A percentile compares a stretch with the other conserved stretches of the same genome.
Conservation (phyloP, 2,113 vertebrate species). For the Nestor notabilis region DNA sequence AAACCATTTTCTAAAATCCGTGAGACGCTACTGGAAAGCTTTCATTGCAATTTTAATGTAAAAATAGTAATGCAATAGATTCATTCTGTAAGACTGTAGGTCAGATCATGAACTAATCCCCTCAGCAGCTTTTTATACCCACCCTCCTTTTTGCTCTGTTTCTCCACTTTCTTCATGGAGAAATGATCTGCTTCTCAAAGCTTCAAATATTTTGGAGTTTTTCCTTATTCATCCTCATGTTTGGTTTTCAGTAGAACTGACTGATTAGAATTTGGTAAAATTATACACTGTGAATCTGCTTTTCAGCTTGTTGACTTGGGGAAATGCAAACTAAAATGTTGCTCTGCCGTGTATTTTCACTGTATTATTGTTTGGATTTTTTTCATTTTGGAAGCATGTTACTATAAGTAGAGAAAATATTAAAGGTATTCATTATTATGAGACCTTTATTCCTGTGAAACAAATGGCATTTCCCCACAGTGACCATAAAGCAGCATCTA, state of each 20-base stretch:
- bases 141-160: neutral
- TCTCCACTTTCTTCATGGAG: constrained; percentile 31
- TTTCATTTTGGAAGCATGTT: neutral
- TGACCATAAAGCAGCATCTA: neutral
- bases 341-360: neutral
- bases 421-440: neutral
- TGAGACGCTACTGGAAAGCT: neutral
- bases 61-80: neutral
- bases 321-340: neutral
- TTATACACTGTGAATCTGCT: constrained; percentile 18
- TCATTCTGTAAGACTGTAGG: neutral
- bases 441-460: neutral
- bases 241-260: constrained; percentile 1
- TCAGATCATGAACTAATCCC: neutral
- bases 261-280: constrained; percentile 9
- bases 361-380: neutral
- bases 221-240: neutral
- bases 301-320: neutral
- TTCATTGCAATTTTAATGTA: neutral
- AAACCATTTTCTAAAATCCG: neutral
- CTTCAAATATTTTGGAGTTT: neutral
- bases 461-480: neutral
- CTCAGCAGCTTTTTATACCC: neutral
- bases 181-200: constrained; percentile 27
- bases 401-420: neutral